Base-by-base conservation (phyloP, 1,140 invertebrate genomes). In the Sesamia nonagrioides region DNA sequence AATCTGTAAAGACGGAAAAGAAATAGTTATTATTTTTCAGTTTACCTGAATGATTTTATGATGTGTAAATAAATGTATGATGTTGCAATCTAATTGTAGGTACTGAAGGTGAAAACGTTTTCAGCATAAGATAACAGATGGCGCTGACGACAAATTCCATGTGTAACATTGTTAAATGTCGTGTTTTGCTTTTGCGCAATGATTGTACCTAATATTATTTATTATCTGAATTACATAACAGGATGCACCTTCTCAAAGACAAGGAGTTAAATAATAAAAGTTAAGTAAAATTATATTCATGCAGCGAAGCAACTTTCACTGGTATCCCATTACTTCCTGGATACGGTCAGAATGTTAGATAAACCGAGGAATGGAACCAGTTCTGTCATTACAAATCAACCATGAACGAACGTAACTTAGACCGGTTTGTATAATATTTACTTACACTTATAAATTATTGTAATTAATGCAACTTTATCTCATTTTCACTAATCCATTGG, bases 1-100 rank as follows among this genome's bases (percentile, higher is more conserved):
- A 99, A 97, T 99, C 99, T 99, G 96, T 72, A 98, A 98, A 81
- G 37, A 89, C 45, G n/a, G 45, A 69, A 8, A 69, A 69, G 13
- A 61, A 37, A 33, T 7, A 0, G 21, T 50, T 50, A 50, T 21
- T 42, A 50, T 18, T 66, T 13, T 63, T 40, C 8, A 40, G 1
- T n/a, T 1, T 5, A 6, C 13, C 0, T 61, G 2, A 35, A 54
- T 58, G 4, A 6, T 5, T 21, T 33, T 27, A 27, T n/a, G 21
- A 33, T 56, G 5, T 11, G 4, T 4, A 27, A 5, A 7, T 4
- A 33, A 15, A 33, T 27, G 17, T 21, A 13, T 6, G 13, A 6
- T 13, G 9, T 9, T 33, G 21, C 18, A 21, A 58, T 58, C 54
- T 58, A 58, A 11, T n/a, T 17, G 8, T 3, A 66, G 37, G 8